These are phyloP conservation scores for Calephelis virginiensis DNA, from an alignment of 1,140 invertebrate genomes.

Conservation along the genomic window DNA sequence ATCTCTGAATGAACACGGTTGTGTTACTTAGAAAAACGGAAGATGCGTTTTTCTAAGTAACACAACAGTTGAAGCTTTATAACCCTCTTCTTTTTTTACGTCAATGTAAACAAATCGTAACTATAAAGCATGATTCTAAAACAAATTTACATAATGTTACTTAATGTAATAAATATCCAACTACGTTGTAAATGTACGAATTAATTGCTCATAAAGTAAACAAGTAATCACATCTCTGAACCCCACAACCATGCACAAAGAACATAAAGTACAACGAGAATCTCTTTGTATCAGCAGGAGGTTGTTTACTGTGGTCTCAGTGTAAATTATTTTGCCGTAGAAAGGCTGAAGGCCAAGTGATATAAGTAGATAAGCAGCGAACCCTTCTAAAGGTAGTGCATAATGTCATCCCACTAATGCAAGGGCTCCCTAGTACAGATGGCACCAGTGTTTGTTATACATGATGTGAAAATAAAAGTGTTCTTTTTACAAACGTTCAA, in stretches of 20 bases:
- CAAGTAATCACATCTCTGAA: neutral
- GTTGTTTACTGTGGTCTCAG: constrained; percentile 49
- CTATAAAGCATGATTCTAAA: too few species aligned
- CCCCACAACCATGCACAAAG: constrained; percentile 22
- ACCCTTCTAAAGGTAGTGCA: constrained; percentile 69
- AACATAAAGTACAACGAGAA: constrained; percentile 38
- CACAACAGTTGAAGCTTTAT: too few species aligned
- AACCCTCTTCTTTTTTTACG: too few species aligned
- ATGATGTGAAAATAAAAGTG: constrained; percentile 37
- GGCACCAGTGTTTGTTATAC: constrained; percentile 71
- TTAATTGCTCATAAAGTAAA: neutral
- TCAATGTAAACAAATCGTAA: too few species aligned
- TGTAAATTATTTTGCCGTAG: constrained; percentile 60
- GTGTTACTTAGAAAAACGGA: too few species aligned
- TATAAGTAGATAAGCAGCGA: constrained; percentile 69
- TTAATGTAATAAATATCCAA: too few species aligned
- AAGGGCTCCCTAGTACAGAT: constrained; percentile 68
- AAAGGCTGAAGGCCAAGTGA: constrained; percentile 46
- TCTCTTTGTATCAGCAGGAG: constrained; percentile 48
- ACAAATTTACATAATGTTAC: too few species aligned
- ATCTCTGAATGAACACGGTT: too few species aligned
- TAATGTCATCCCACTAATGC: constrained; percentile 76
- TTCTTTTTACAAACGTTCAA: constrained; percentile 25
- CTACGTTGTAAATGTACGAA: neutral
- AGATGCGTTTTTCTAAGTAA: too few species aligned